Conservation (phyloP, 2,797 vertebrate genomes). For the Spinus pinus region DNA sequence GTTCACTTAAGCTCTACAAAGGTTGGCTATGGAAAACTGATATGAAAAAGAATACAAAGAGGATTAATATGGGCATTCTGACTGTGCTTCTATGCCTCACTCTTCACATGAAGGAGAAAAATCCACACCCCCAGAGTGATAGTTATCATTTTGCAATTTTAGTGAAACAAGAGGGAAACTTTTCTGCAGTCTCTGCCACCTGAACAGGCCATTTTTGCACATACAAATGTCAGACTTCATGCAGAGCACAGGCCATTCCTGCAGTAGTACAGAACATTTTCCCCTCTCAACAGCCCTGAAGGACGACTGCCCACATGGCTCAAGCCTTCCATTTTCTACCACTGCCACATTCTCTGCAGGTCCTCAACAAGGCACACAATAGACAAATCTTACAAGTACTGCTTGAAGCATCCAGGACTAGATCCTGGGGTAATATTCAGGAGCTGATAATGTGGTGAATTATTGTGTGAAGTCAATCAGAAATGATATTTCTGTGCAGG, state of each 20-base stretch:
- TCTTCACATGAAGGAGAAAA: constrained; percentile 19
- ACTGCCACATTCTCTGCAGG: not conserved
- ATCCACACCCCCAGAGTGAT: not conserved
- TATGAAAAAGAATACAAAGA: constrained; percentile 7
- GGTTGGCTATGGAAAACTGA: constrained; percentile 34
- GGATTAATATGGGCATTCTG: constrained; percentile 28
- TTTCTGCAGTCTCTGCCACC: not conserved
- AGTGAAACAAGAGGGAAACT: constrained; percentile 18
- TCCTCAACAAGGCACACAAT: constrained; percentile 2
- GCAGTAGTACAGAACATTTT: not conserved
- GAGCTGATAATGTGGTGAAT: not conserved
- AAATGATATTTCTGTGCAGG: not conserved
- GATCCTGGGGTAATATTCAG: not conserved
- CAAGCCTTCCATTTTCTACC: not conserved
- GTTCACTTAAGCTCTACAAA: constrained; percentile 62
- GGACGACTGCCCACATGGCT: not conserved
- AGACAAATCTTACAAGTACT: not conserved
- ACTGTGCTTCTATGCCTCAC: not conserved
- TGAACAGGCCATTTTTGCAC: constrained; percentile 4
- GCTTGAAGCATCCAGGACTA: not conserved
- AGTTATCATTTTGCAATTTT: constrained; percentile 13
- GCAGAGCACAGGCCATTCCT: not conserved
- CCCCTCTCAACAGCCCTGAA: not conserved
- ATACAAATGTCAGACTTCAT: not conserved
- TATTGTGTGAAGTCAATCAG: not conserved